phyloP scores from a whole-genome alignment of 1,140 invertebrate genomes.

The Cataglyphis hispanica region DNA sequence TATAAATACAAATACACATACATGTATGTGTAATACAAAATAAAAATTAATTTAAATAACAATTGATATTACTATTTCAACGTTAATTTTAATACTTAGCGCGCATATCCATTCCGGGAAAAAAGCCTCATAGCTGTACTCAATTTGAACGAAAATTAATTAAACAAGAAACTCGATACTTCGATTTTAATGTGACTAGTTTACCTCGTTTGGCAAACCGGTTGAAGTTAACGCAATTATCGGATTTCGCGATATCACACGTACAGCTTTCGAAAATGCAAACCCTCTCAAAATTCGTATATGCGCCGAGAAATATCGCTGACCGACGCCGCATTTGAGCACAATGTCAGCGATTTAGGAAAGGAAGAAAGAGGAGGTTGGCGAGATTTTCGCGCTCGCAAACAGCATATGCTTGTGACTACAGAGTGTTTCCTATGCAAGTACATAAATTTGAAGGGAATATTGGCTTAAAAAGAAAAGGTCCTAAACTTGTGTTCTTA shows the following conservation, averaged over 20 bases:
- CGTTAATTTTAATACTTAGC: constrained; percentile 3
- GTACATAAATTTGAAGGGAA: too few species aligned
- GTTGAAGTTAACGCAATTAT: constrained; percentile 49
- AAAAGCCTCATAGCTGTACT: neutral
- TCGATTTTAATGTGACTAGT: constrained; percentile 21
- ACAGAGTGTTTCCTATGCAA: too few species aligned
- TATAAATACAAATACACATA: too few species aligned
- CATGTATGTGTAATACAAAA: neutral
- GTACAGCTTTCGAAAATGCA: constrained; percentile 22
- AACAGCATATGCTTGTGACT: constrained; percentile 10
- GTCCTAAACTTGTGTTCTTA: too few species aligned
- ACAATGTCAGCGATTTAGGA: constrained; percentile 40
- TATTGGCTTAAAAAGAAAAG: too few species aligned
- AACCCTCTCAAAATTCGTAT: neutral
- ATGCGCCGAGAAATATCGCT: constrained; percentile 16
- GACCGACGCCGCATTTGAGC: constrained; percentile 4
- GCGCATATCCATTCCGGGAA: neutral
- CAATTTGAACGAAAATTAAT: constrained; percentile 46
- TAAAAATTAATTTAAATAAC: constrained; percentile 25
- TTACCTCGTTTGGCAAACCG: neutral
- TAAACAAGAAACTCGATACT: constrained; percentile 42
- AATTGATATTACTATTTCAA: neutral
- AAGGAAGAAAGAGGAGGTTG: neutral
- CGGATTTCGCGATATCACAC: constrained; percentile 35
- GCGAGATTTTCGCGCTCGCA: constrained; percentile 38